Conservation (phyloP, 2,888 invertebrate genomes). For the Apamea crenata region DNA sequence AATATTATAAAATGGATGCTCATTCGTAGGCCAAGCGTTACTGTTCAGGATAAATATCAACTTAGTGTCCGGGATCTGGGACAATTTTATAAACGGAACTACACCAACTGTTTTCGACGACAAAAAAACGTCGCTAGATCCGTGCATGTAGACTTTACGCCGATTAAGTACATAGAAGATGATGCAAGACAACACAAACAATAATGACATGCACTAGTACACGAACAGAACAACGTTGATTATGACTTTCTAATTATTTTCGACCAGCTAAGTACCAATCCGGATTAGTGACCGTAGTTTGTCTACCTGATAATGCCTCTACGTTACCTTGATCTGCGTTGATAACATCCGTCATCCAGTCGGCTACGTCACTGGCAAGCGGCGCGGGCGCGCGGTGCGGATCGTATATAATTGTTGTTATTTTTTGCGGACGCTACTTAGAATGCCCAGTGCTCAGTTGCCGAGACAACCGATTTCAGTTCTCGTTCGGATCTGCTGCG, state of each 20-base stretch:
- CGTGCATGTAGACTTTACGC: slow-evolving; percentile 22
- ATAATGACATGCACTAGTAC: slow-evolving; percentile 9
- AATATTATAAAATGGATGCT: neutral
- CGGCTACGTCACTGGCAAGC: slow-evolving; percentile 60
- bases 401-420: slow-evolving; percentile 74
- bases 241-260: slow-evolving; percentile 58
- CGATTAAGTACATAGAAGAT: slow-evolving; percentile 20
- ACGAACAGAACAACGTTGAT: neutral
- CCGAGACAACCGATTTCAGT: slow-evolving; percentile 78
- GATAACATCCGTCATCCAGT: slow-evolving; percentile 71
- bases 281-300: slow-evolving; percentile 56
- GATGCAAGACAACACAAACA: slow-evolving; percentile 20
- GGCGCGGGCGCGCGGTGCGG: slow-evolving; percentile 71
- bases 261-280: slow-evolving; percentile 42
- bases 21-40: neutral
- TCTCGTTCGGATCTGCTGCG: slow-evolving; percentile 74
- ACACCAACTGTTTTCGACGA: neutral
- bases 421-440: slow-evolving; percentile 76
- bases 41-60: neutral
- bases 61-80: neutral
- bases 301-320: slow-evolving; percentile 69
- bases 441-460: slow-evolving; percentile 73
- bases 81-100: slow-evolving; percentile 2
- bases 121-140: slow-evolving; percentile 16
- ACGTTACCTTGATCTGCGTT: slow-evolving; percentile 71